Percentiles rank a stretch among this genome's conserved stretches.
Evolutionary conservation across 2,888 invertebrate genomes (phyloP).

Genomic region (Aleiodes testaceus): DNA sequence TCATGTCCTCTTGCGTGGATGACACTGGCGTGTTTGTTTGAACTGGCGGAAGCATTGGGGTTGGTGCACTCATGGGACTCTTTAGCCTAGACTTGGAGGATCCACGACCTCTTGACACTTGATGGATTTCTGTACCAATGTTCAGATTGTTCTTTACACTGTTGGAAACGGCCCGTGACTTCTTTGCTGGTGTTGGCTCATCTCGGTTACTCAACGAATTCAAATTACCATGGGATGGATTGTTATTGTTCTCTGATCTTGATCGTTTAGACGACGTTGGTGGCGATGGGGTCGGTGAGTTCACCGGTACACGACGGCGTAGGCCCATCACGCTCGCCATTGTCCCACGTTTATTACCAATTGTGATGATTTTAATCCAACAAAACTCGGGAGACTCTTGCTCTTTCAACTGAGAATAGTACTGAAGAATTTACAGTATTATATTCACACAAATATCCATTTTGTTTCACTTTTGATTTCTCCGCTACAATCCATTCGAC

Average conservation of each 20-base stretch:
- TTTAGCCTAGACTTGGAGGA: conserved; percentile 48
- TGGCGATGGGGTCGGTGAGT: conserved; percentile 60
- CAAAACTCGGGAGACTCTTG: too few relatives aligned
- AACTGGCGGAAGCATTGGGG: conserved; percentile 29
- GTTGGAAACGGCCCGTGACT: conserved; percentile 62
- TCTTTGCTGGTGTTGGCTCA: conserved; percentile 66
- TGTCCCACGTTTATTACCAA: conserved; percentile 38
- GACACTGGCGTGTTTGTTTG: conserved; percentile 25
- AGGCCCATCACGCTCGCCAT: conserved; percentile 72
- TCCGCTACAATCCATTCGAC: neutral
- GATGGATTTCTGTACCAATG: conserved; percentile 36
- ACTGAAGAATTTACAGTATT: neutral
- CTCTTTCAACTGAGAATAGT: too few relatives aligned
- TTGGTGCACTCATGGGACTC: conserved; percentile 47
- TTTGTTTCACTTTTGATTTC: neutral
- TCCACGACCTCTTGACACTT: conserved; percentile 43
- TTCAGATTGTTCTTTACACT: conserved; percentile 44
- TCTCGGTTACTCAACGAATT: conserved; percentile 65
- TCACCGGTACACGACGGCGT: conserved; percentile 69
- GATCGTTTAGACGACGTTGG: conserved; percentile 65
- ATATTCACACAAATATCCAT: neutral
- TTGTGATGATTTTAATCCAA: neutral
- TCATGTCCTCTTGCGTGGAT: conserved; percentile 43
- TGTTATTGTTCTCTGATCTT: conserved; percentile 71
- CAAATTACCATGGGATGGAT: conserved; percentile 70